These are phyloP conservation scores for Patella pellucida DNA, from an alignment of 2,888 invertebrate genomes.

Conservation along the genomic window DNA sequence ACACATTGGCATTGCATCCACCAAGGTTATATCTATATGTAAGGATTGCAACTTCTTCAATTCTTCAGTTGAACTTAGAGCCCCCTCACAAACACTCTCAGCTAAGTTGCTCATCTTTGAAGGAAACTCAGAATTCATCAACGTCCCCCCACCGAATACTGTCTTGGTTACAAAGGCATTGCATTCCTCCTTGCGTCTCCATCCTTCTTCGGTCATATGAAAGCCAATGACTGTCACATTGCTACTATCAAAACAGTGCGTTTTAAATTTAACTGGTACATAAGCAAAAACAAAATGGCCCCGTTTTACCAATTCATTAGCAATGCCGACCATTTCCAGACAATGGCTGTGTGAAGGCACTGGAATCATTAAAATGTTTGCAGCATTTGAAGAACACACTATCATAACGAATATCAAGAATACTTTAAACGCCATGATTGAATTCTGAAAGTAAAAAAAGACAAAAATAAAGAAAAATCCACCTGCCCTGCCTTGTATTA, in stretches of 20 bases:
- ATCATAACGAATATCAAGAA: no score
- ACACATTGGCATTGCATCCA: neutral
- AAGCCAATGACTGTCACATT: neutral
- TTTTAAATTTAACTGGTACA: conserved; percentile 12
- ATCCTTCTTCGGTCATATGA: neutral
- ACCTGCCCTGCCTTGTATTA: no score
- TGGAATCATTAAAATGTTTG: conserved; percentile 19
- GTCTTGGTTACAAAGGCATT: neutral
- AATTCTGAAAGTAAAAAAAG: no score
- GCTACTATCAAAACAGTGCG: neutral
- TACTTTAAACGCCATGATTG: no score
- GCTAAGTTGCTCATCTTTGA: neutral
- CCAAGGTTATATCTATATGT: neutral
- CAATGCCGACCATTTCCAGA: conserved; percentile 14
- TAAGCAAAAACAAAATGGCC: conserved; percentile 22
- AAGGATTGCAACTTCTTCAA: neutral
- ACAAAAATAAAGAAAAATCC: no score
- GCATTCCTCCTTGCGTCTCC: neutral
- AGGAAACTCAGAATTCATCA: neutral
- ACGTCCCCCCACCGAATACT: neutral
- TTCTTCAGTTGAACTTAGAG: neutral
- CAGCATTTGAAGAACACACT: neutral
- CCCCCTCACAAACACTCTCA: neutral
- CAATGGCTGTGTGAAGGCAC: conserved; percentile 10
- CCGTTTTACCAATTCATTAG: conserved; percentile 18